These are phyloP conservation scores for Hystrix brachyura DNA, from an alignment of 2,113 vertebrate species.

Conservation along the genomic window DNA sequence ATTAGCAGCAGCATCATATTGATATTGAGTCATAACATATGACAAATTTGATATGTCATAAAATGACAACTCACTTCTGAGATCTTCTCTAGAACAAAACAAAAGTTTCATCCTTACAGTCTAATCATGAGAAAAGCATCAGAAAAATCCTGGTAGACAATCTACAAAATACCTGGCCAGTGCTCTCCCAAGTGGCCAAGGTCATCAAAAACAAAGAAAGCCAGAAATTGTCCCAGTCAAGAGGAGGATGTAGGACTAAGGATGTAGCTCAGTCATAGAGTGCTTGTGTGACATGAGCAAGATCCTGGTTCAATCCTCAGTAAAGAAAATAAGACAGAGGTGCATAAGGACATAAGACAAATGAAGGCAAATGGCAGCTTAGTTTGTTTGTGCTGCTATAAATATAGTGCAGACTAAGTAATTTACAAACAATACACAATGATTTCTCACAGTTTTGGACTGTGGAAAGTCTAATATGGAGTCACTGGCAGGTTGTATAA, in stretches of 20 bases:
- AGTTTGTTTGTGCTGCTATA: neutral
- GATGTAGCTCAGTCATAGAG: neutral
- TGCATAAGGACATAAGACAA: neutral
- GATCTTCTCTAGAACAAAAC: neutral
- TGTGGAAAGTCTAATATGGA: neutral
- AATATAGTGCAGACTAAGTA: neutral
- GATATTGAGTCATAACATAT: neutral
- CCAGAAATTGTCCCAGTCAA: neutral
- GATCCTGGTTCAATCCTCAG: neutral
- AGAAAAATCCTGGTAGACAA: neutral
- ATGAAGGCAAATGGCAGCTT: neutral
- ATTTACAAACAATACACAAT: neutral
- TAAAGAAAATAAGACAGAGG: neutral
- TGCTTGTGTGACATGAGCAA: neutral
- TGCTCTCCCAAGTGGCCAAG: neutral
- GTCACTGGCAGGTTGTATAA: neutral
- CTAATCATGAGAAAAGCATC: neutral
- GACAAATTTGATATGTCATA: neutral
- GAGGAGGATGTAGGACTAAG: neutral
- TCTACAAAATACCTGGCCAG: neutral
- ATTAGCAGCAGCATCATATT: neutral
- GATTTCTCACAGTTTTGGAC: neutral
- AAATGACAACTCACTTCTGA: neutral
- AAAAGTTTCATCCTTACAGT: neutral
- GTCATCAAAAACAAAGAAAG: neutral